Base-by-base conservation (phyloP, 2,113 vertebrate species). In the Pluvianellus socialis region DNA sequence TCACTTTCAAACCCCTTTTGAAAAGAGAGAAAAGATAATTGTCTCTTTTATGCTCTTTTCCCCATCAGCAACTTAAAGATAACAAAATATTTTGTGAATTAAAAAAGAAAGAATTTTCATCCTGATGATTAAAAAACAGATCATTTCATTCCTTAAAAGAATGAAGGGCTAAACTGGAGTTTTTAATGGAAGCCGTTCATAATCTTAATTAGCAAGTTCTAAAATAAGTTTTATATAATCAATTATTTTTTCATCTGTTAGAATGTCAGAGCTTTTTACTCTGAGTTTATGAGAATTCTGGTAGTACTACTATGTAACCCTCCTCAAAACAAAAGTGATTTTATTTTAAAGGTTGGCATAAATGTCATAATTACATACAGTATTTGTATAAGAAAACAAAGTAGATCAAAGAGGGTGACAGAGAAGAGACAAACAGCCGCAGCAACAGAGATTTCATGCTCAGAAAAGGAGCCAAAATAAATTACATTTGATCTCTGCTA, bases 301-400 rank as follows among this genome's bases (percentile, higher is more conserved):
- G 72, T 94, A 94, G 35, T 91, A 92, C n/a, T 91, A 92, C 79
- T 91, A 61, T 81, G 76, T 93, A 95, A 90, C 47, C 30, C 49
- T 88, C 89, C 77, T 89, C 77, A 90, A 91, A 96, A 94, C 93
- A 96, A 88, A 79, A 96, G 84, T 87, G 86, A 94, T 96, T 94
- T 95, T 94, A 93, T 96, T 94, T 97, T 93, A 89, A 94, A 91
- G 70, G 79, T 45, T 97, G 97, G 88, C 96, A 95, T 97, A 94
- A 97, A 79, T 97, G 95, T 97, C 97, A 96, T 92, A 91, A 95
- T 96, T 96, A 97, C 96, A 97, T 72, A 94, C 92, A 87, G 61
- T 91, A 92, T 95, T 89, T 97, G 92, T 95, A 92, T 95, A 52
- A 94, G 88, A 92, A 95, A 96, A 97, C 90, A 94, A 96, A 97